A percentile compares a stretch with the other conserved stretches of the same genome.
These are phyloP conservation scores for Xanthorhoe designata DNA, from an alignment of 2,888 invertebrate genomes.

Conservation along the genomic window DNA sequence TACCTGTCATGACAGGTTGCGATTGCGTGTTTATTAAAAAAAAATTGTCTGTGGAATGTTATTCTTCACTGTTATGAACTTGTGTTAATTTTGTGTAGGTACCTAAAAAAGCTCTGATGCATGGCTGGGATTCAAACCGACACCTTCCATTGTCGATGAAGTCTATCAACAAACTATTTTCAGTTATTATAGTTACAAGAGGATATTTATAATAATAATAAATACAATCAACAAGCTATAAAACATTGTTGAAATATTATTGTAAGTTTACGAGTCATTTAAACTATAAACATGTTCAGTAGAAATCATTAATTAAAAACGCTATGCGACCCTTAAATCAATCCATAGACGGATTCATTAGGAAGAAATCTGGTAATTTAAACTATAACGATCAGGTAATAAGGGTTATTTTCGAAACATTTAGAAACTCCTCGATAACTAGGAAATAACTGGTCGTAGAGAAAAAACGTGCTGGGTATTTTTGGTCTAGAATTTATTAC, in stretches of 20 bases:
- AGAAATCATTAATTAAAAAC: conserved; percentile 78
- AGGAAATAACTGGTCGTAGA: conserved; percentile 13
- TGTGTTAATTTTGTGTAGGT: no score
- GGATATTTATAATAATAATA: no score
- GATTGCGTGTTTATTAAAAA: no score
- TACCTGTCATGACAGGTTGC: no score
- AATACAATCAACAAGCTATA: no score
- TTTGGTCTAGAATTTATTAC: conserved; percentile 8
- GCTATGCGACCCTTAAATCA: conserved; percentile 41
- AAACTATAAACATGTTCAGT: conserved; percentile 62
- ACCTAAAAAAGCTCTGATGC: no score
- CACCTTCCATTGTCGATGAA: no score
- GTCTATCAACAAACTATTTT: no score
- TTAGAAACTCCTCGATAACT: background rate
- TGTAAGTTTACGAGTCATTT: background rate
- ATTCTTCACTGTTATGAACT: no score
- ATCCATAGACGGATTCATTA: conserved; percentile 36
- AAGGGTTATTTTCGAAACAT: conserved; percentile 9
- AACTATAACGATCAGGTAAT: conserved; percentile 1
- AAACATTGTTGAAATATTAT: background rate
- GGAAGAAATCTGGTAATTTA: conserved; percentile 3
- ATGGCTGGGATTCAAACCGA: no score
- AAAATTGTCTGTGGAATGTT: no score
- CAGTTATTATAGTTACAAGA: no score
- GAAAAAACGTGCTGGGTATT: conserved; percentile 22